Evolutionary conservation across 2,888 invertebrate genomes (phyloP), one percentile per base, ranked within the genome.

Genomic region (Incurvaria masculella): DNA sequence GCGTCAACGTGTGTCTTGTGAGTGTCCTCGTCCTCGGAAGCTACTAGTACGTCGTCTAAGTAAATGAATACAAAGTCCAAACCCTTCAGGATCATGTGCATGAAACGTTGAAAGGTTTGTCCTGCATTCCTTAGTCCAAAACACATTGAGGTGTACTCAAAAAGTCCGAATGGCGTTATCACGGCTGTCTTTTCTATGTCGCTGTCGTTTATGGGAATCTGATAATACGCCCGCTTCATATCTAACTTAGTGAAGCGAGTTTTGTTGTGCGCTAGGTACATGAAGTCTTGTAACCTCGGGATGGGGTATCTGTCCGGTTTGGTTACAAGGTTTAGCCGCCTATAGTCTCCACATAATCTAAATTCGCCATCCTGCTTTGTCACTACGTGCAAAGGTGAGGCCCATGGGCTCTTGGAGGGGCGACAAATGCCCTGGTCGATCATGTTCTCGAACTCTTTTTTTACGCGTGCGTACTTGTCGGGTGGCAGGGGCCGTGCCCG

Each of bases 401-500:
- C 57, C 68, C 66, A 72, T 2, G 57, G 52, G 38, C 66, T 66
- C 4, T 59, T 61, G 0, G 68, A 71, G 0, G 66, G 69, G 3
- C 68, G 56, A 26, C 66, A 66, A 10, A 72, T 66, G 0, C 68
- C 72, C 18, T 57, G 51, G 18, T 68, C 58, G 4, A 61, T 50
- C 62, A 68, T 60, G 0, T 41, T 3, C 2, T 53, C 41, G 52
- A 68, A 65, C 47, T 66, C 62, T 3, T 54, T 49, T 20, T 21
- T 43, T 17, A 43, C 42, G 18, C 44, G 38, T 11, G n/a, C n/a
- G 16, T 49, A 46, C n/a, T 44, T 20, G 17, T 46, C 46, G 4
- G 47, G 44, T 11, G 41, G 45, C 6, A 21, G 6, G 21, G 21
- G 23, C 10, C 68, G 49, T 1, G 65, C 55, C 5, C 57, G 54